phyloP scores from a whole-genome alignment of 1,140 invertebrate species.

The Notospermus geniculatus region DNA sequence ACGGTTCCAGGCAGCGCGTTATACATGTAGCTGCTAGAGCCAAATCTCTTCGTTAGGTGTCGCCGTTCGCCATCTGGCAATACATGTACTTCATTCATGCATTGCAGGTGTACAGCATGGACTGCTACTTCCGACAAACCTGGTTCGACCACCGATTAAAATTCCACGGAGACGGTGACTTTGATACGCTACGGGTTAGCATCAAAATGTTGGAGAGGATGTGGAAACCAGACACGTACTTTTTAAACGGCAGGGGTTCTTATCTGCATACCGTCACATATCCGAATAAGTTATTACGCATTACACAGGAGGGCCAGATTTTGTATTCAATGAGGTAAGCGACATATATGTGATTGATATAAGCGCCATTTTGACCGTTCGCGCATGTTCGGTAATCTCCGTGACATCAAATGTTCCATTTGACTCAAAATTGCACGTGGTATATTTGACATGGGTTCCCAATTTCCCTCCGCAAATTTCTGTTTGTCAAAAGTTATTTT shows the following conservation, averaged over 20 bases:
- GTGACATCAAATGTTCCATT: too few species aligned
- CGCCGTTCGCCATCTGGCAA: neutral
- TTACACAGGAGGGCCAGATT: slow-evolving; percentile 79
- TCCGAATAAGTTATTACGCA: slow-evolving; percentile 88
- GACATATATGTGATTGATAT: too few species aligned
- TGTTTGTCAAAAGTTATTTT: too few species aligned
- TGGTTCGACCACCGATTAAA: slow-evolving; percentile 62
- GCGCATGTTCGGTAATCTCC: too few species aligned
- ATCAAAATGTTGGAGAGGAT: slow-evolving; percentile 64
- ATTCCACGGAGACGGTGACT: slow-evolving; percentile 39
- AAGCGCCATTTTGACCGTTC: too few species aligned
- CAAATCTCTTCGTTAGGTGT: neutral
- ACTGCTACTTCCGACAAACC: slow-evolving; percentile 85
- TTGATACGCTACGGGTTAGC: slow-evolving; percentile 50
- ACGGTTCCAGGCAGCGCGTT: too few species aligned
- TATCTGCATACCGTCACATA: slow-evolving; percentile 94
- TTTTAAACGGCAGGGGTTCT: slow-evolving; percentile 88
- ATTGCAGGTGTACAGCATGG: slow-evolving; percentile 88
- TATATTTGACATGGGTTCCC: too few species aligned
- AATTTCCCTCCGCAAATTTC: too few species aligned
- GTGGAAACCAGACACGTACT: slow-evolving; percentile 94
- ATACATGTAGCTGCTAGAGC: too few species aligned
- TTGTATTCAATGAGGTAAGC: slow-evolving; percentile 89
- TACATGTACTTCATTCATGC: too few species aligned
- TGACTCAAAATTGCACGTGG: too few species aligned